Evolutionary conservation across 2,888 invertebrate species (phyloP), one percentile per base, ranked within the genome.

Genomic region (Cryptus viduatorius): DNA sequence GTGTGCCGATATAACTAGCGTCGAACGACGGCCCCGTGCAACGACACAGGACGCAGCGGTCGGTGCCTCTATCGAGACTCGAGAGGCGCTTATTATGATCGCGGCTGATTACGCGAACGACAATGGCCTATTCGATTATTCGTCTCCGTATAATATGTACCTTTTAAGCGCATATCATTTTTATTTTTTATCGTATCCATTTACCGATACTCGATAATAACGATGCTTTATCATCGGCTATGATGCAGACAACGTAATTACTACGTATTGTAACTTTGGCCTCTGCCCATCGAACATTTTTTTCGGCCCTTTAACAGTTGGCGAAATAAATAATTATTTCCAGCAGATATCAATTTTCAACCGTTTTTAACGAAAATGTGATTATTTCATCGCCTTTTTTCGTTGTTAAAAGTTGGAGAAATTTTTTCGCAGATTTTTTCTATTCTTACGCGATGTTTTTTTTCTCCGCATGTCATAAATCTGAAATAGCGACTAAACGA

Each of bases 101-200:
- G 77, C 69, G 77, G 53, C 16, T 82, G 69, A 77, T 82, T 82
- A 82, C 77, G 59, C 31, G 46, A 53, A 29, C 44, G 76, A 68
- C 68, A 53, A 68, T 68, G 29, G 53, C 44, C n/a, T 31, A 67
- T 42, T 37, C 14, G 19, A 14, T 78, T 29, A 59, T 64, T 44
- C 2, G 12, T 5, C 64, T 50, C 46, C 50, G 5, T 59, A n/a
- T 46, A 31, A 59, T n/a, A 24, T 50, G 24, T 0, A 65, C 50
- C 31, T 44, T 14, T 14, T 65, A 48, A 61, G 59, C 59, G 46
- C 24, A 19, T 44, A 73, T 44, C 46, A 14, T 79, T 71, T 79
- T 71, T 67, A 42, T 53, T 50, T 71, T 53, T 69, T 16, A 44
- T 77, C 44, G 56, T 50, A 31, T 56, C 29, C 42, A 42, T 73